Evolutionary conservation across 2,797 vertebrate species (phyloP).

Genomic region (Hipposideros larvatus): DNA sequence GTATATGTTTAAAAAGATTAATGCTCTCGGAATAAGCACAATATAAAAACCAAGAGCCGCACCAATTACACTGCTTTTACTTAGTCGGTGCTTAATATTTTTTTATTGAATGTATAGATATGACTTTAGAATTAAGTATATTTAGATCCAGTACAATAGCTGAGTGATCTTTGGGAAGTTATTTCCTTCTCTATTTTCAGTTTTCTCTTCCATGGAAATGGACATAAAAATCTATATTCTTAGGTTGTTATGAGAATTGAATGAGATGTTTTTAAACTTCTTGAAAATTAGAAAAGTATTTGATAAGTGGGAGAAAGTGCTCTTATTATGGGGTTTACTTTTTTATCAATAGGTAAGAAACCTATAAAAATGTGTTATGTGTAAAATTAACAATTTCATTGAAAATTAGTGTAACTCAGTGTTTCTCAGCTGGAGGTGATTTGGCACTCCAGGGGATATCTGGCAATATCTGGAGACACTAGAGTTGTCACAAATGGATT

Average conservation of each 20-base stretch:
- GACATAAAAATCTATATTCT: not conserved
- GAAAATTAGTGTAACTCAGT: not conserved
- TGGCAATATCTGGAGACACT: not conserved
- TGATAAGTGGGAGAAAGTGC: not conserved
- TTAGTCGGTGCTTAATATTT: not conserved
- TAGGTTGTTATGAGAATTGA: conserved; percentile 3
- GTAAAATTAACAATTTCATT: not conserved
- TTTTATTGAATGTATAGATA: not conserved
- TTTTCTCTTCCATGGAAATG: conserved; percentile 5
- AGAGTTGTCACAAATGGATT: not conserved
- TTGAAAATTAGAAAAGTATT: not conserved
- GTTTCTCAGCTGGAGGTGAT: not conserved
- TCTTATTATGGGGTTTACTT: not conserved
- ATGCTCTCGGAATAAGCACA: not conserved
- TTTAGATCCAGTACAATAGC: not conserved
- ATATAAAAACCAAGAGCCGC: not conserved
- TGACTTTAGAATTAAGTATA: not conserved
- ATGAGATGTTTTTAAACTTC: conserved; percentile 15
- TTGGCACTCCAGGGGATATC: not conserved
- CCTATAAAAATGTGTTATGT: not conserved
- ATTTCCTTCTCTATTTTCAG: conserved; percentile 1
- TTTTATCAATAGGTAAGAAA: not conserved
- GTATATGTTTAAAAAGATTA: not conserved
- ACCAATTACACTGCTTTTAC: not conserved
- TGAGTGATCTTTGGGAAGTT: not conserved